Evolutionary conservation across 2,797 vertebrate genomes (phyloP).

Genomic region (Chlorospingus flavigularis): DNA sequence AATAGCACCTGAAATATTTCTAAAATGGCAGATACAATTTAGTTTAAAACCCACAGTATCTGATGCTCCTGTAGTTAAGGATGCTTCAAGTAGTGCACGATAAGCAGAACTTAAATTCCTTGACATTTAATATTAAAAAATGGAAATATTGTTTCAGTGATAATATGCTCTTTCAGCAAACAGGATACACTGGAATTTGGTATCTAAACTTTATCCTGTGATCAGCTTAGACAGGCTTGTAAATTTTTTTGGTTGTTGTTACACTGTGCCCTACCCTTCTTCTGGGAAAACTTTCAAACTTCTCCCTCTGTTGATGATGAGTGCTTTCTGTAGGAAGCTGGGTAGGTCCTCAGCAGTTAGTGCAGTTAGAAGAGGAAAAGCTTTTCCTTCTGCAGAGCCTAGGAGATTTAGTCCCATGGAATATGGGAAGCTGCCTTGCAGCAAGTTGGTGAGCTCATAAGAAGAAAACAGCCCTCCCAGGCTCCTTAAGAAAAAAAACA

Average conservation of each 20-base stretch:
- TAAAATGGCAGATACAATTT: not conserved
- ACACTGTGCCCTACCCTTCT: not conserved
- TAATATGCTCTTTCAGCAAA: not conserved
- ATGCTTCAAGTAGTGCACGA: not conserved
- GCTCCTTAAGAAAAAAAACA: not conserved
- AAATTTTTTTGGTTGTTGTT: not conserved
- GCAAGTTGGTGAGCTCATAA: accelerated
- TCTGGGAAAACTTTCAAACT: not conserved
- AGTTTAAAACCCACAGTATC: not conserved
- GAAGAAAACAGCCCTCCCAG: not conserved
- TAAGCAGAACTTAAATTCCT: not conserved
- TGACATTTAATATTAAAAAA: not conserved
- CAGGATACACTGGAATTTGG: not conserved
- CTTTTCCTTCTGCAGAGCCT: not conserved
- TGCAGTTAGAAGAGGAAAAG: not conserved
- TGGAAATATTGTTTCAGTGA: not conserved
- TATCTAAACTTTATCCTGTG: not conserved
- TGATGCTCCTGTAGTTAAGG: not conserved
- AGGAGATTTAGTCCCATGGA: not conserved
- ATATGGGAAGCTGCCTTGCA: not conserved
- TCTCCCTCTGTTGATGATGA: not conserved
- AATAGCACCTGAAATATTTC: not conserved
- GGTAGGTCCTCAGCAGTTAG: not conserved
- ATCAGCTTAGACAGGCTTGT: not conserved
- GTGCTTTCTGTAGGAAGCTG: not conserved